phyloP scores from a whole-genome alignment of 2,888 invertebrate species.

The Apamea crenata region DNA sequence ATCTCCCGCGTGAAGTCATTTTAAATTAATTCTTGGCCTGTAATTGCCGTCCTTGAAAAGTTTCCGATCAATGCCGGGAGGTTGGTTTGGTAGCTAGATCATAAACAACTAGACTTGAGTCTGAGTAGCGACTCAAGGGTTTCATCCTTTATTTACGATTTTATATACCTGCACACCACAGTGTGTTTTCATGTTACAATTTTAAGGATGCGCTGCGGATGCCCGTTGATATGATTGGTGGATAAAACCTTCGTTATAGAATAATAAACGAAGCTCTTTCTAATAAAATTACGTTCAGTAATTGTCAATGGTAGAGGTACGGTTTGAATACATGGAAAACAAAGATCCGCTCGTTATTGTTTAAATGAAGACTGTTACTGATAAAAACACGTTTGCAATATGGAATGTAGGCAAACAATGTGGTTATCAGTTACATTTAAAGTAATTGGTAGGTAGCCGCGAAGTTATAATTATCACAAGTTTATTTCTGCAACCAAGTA shows the following conservation, averaged over 20 bases:
- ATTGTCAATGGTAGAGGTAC: not conserved
- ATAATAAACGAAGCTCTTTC: not conserved
- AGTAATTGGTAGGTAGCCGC: constrained; percentile 22
- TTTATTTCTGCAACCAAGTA: not conserved
- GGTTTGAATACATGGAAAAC: not conserved
- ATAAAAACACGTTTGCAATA: not conserved
- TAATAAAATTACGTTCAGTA: not conserved
- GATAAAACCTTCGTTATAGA: not conserved
- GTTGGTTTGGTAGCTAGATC: constrained; percentile 18
- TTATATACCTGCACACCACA: not conserved
- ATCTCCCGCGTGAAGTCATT: constrained; percentile 24
- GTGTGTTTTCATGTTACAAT: not conserved
- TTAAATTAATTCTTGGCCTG: constrained; percentile 35
- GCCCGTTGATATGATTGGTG: too few species aligned
- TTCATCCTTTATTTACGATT: not conserved
- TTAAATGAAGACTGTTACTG: not conserved
- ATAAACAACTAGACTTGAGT: constrained; percentile 20
- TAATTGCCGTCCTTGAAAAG: constrained; percentile 33
- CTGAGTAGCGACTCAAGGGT: not conserved
- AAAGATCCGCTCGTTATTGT: not conserved
- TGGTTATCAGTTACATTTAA: constrained; percentile 21
- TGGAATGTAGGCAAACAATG: not conserved
- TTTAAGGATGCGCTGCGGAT: not conserved
- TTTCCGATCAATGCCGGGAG: constrained; percentile 11
- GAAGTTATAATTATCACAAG: constrained; percentile 11